Evolutionary conservation across 2,797 vertebrate species (phyloP).

Genomic region (Myotis findleyi): DNA sequence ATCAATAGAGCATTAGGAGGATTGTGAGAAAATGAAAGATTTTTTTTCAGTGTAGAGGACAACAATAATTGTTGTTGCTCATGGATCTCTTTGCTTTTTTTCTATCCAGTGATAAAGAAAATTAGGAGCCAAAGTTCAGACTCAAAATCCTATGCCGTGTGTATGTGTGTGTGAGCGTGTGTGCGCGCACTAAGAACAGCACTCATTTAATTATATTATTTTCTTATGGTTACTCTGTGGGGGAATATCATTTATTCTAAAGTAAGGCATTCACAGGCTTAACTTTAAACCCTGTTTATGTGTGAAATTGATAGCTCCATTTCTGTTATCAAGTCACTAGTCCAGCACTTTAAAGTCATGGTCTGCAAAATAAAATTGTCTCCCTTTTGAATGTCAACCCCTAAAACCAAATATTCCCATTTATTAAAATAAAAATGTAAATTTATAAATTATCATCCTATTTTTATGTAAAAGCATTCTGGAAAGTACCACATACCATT

Average conservation of each 20-base stretch:
- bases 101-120: slow-evolving; percentile 67
- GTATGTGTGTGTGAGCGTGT: neutral
- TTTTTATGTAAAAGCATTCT: slow-evolving; percentile 94
- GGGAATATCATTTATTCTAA: slow-evolving; percentile 56
- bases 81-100: slow-evolving; percentile 59
- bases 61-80: slow-evolving; percentile 72
- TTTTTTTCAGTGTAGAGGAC: slow-evolving; percentile 51
- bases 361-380: slow-evolving; percentile 89
- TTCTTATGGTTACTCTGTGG: slow-evolving; percentile 54
- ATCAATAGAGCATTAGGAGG: slow-evolving; percentile 74
- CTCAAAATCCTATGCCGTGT: slow-evolving; percentile 60
- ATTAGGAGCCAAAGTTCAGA: slow-evolving; percentile 77
- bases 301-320: slow-evolving; percentile 80
- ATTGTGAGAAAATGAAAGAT: slow-evolving; percentile 72
- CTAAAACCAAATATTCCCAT: slow-evolving; percentile 89
- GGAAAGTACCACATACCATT: slow-evolving; percentile 89
- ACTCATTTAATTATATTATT: slow-evolving; percentile 71
- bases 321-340: slow-evolving; percentile 87
- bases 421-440: slow-evolving; percentile 94
- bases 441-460: slow-evolving; percentile 91
- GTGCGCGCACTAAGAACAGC: neutral
- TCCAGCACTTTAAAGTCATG: slow-evolving; percentile 86
- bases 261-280: slow-evolving; percentile 77
- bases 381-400: slow-evolving; percentile 90
- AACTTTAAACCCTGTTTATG: slow-evolving; percentile 84